Evolutionary conservation across 2,797 vertebrate genomes (phyloP).

Genomic region (Serranus cabrilla): DNA sequence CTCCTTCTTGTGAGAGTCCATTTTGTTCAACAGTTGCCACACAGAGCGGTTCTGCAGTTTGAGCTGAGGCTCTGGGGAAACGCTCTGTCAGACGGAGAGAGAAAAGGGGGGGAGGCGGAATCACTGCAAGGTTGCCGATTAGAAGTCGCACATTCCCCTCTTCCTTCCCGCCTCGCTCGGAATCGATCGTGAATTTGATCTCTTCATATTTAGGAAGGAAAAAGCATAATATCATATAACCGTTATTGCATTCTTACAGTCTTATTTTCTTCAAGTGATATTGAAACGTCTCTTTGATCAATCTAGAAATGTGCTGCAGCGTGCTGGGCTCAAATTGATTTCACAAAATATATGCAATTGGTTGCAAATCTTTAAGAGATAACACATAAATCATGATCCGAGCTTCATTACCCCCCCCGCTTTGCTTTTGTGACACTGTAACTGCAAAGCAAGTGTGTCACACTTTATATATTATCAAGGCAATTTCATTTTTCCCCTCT

Average conservation of each 20-base stretch:
- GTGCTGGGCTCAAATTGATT: conserved; percentile 30
- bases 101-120: conserved; percentile 26
- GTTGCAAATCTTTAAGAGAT: conserved; percentile 38
- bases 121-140: conserved; percentile 67
- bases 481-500: conserved; percentile 35
- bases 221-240: conserved; percentile 17
- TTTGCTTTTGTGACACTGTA: conserved; percentile 34
- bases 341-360: conserved; percentile 36
- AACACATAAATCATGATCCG: conserved; percentile 53
- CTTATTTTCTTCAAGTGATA: conserved; percentile 33
- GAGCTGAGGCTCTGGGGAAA: conserved; percentile 76
- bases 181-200: conserved; percentile 57
- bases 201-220: conserved; percentile 50
- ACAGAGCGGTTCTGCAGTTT: conserved; percentile 71
- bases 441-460: conserved; percentile 42
- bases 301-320: conserved; percentile 4
- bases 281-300: conserved; percentile 34
- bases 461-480: conserved; percentile 38
- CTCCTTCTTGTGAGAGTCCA: conserved; percentile 69
- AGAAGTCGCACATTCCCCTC: conserved; percentile 49
- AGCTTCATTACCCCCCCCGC: conserved; percentile 42
- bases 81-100: conserved; percentile 63
- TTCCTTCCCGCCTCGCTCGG: conserved; percentile 31
- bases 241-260: conserved; percentile 14
- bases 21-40: conserved; percentile 81